Conservation (phyloP, 1,140 invertebrate genomes). For the Danaus plexippus region DNA sequence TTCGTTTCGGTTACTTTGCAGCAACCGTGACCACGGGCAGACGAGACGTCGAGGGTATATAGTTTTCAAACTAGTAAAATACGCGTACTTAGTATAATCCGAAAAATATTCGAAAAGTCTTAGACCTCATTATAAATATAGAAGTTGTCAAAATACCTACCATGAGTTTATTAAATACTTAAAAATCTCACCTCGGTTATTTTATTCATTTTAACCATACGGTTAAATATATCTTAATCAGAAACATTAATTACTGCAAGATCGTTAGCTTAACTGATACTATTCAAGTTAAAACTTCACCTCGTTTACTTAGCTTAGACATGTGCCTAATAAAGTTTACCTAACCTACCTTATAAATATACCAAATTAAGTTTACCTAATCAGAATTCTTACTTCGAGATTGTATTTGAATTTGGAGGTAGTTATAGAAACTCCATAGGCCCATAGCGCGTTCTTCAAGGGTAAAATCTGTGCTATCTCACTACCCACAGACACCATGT, state of each 20-base stretch:
- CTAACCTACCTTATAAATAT: neutral
- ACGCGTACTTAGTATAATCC: no score
- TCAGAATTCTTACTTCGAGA: constrained; percentile 50
- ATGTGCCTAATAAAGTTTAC: neutral
- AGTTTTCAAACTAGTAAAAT: no score
- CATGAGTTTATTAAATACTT: neutral
- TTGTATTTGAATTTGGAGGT: constrained; percentile 69
- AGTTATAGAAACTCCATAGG: constrained; percentile 72
- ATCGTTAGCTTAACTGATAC: neutral
- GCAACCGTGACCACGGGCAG: no score
- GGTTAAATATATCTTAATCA: no score
- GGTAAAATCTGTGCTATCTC: constrained; percentile 72
- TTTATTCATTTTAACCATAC: no score
- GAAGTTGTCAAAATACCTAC: neutral
- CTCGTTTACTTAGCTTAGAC: no score
- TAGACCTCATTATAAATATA: neutral
- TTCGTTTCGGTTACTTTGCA: no score
- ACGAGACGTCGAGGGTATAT: no score
- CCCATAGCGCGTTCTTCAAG: constrained; percentile 79
- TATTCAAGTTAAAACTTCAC: neutral
- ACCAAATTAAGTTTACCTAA: neutral
- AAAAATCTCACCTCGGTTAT: neutral
- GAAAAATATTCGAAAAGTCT: no score
- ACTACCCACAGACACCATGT: constrained; percentile 72
- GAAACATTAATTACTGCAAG: no score